Conservation (phyloP, 2,888 invertebrate species). For the Bursaphelenchus okinawaensis region DNA sequence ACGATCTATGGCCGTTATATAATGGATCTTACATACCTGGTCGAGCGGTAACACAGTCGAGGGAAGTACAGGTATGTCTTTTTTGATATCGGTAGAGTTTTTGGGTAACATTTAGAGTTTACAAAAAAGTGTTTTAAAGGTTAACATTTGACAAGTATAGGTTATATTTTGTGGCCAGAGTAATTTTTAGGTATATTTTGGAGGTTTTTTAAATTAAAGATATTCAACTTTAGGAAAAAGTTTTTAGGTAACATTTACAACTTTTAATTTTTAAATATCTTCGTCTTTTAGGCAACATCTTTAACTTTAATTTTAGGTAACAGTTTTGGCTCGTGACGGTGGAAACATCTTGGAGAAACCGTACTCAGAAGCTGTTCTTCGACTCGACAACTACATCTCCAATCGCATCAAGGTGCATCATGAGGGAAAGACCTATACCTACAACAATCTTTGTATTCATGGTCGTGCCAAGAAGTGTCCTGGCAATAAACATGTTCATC, state of each 20-base stretch:
- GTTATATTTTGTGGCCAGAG: no score
- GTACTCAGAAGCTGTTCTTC: constrained; percentile 47
- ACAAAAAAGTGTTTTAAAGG: no score
- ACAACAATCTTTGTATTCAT: constrained; percentile 52
- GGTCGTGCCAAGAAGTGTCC: constrained; percentile 41
- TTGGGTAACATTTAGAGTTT: no score
- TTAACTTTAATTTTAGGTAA: constrained; percentile 62
- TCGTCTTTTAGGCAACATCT: no score
- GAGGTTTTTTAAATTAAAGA: no score
- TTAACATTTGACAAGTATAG: no score
- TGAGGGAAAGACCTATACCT: constrained; percentile 41
- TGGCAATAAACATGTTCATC: constrained; percentile 50
- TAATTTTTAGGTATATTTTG: no score
- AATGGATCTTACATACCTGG: constrained; percentile 56
- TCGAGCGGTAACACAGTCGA: constrained; percentile 54
- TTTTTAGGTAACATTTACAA: no score
- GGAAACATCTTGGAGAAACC: constrained; percentile 74
- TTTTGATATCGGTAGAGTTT: not conserved
- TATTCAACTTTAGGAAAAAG: no score
- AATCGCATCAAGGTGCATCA: constrained; percentile 39
- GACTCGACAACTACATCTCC: constrained; percentile 49
- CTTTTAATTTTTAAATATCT: no score
- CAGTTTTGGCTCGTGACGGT: constrained; percentile 73
- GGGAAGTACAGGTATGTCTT: constrained; percentile 52
- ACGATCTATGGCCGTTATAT: constrained; percentile 57